Conservation (phyloP, 2,797 vertebrate genomes). For the Alectoris magna region DNA sequence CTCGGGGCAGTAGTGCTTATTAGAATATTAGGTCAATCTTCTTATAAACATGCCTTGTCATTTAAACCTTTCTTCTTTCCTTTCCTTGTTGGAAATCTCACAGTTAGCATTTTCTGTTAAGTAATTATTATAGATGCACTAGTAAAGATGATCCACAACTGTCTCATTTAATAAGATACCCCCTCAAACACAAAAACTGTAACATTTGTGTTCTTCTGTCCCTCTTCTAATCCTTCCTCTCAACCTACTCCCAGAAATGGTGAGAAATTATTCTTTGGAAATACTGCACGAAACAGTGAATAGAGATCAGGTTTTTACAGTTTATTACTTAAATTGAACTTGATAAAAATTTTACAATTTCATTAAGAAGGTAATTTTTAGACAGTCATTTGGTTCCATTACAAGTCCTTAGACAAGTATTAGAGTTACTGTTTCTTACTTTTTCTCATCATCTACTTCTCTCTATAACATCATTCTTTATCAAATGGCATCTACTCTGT, state of each 20-base stretch:
- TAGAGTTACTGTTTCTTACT: background rate
- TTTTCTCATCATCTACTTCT: background rate
- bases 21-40: conserved; percentile 67
- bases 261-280: background rate
- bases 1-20: conserved; percentile 30
- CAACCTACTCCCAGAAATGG: background rate
- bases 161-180: background rate
- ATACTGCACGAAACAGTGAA: background rate
- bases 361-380: background rate
- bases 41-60: conserved; percentile 28
- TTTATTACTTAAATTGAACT: background rate
- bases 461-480: background rate
- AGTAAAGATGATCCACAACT: background rate
- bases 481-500: background rate
- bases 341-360: background rate
- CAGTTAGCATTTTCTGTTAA: background rate
- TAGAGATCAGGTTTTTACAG: background rate
- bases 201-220: background rate
- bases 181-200: background rate
- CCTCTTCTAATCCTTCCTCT: background rate
- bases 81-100: background rate
- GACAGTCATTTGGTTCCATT: background rate
- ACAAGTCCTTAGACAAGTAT: background rate
- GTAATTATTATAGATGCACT: background rate
- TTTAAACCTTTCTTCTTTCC: conserved; percentile 19